phyloP scores from a whole-genome alignment of 2,888 invertebrate genomes.

The Dynastes maya region DNA sequence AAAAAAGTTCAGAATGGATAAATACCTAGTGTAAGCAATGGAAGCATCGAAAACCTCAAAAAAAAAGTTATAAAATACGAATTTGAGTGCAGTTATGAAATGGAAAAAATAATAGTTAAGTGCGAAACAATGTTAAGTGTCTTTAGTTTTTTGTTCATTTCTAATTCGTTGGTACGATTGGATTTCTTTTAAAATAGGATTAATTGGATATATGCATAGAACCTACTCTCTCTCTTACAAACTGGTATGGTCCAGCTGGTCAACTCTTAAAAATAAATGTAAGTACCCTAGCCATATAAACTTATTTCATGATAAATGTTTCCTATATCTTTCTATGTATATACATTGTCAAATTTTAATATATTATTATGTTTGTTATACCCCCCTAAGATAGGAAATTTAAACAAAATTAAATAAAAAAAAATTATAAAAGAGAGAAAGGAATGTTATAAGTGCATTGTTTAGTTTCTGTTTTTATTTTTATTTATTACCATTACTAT shows the following conservation, averaged over 20 bases:
- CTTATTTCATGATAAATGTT: too few species aligned
- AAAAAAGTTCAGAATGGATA: not conserved
- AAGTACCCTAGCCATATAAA: not conserved
- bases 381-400: too few species aligned
- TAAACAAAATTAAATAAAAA: too few species aligned
- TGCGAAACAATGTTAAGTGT: constrained; percentile 15
- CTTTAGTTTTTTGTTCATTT: constrained; percentile 26
- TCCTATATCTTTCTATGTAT: too few species aligned
- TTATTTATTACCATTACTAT: too few species aligned
- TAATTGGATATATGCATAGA: constrained; percentile 4
- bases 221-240: constrained; percentile 4
- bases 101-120: not conserved
- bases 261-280: not conserved
- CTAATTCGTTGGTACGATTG: constrained; percentile 14
- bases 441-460: too few species aligned
- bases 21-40: constrained; percentile 35
- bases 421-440: too few species aligned
- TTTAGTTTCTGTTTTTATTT: too few species aligned
- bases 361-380: too few species aligned
- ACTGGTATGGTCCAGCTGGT: not conserved
- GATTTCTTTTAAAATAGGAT: constrained; percentile 11
- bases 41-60: constrained; percentile 1
- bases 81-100: constrained; percentile 10
- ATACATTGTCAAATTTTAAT: too few species aligned
- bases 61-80: constrained; percentile 4